Conservation (phyloP, 1,140 invertebrate genomes). For the Proctacanthus coquilletti region DNA sequence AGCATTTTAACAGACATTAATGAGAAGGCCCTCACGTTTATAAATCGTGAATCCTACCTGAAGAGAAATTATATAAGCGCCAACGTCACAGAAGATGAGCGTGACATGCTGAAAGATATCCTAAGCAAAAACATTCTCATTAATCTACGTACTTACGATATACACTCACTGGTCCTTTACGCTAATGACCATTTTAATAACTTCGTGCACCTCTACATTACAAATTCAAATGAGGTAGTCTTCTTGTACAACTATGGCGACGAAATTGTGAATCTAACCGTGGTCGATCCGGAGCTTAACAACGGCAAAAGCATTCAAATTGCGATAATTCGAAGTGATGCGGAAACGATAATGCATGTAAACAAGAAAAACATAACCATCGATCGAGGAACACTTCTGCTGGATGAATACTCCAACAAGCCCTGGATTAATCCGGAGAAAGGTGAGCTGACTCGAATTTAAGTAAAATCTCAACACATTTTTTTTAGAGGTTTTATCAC, state of each 20-base stretch:
- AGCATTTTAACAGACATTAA: constrained; percentile 70
- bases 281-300: constrained; percentile 55
- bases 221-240: constrained; percentile 53
- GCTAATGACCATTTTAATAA: constrained; percentile 89
- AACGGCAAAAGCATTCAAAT: constrained; percentile 72
- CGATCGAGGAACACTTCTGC: constrained; percentile 47
- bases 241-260: constrained; percentile 72
- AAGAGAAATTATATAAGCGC: constrained; percentile 55
- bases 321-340: constrained; percentile 56
- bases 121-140: constrained; percentile 64
- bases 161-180: constrained; percentile 67
- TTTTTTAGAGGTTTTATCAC: constrained; percentile 60
- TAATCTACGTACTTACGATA: constrained; percentile 75
- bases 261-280: constrained; percentile 62
- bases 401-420: constrained; percentile 62
- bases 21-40: constrained; percentile 75
- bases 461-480: background rate
- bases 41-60: constrained; percentile 58
- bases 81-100: constrained; percentile 42
- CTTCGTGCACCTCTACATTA: constrained; percentile 79
- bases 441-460: constrained; percentile 28
- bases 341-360: constrained; percentile 63
- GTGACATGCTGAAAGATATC: constrained; percentile 52
- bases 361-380: constrained; percentile 62
- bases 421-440: constrained; percentile 72